Base-by-base conservation (phyloP, 1,140 invertebrate genomes). In the Ganaspis sp. region DNA sequence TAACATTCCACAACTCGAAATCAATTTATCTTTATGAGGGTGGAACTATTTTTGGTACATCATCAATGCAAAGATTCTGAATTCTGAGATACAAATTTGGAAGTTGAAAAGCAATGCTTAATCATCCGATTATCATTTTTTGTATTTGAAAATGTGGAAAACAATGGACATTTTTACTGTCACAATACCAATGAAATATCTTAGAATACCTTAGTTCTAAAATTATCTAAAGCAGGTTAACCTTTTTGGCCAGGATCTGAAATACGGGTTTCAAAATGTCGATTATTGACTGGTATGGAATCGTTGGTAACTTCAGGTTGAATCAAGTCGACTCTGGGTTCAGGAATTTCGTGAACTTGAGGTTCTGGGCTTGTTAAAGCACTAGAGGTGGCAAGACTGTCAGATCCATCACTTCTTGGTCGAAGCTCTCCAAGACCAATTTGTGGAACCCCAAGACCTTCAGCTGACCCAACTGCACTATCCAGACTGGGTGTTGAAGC, bases 401-500 rank as follows among this genome's bases (percentile, higher is more conserved):
- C 82, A 40, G 88, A 89, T 54, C 90, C 87, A 79, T 90, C 89
- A 79, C 89, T 90, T 12, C 87, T 80, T 4, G 89, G 89, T 70
- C 89, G 79, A 12, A 83, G 70, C 9, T 89, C 88, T 11, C 88
- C 85, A 64, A 80, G 74, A 5, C 71, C 80, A 21, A 81, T 73
- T 85, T 91, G 83, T 85, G 89, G 78, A 81, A 88, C 71, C 84
- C 84, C 87, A 19, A 93, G 82, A 15, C 92, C 92, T 80, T 94
- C 93, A 72, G 92, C 93, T 0, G 93, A 93, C 0, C 93, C 93
- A 3, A 93, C 92, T 0, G 93, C 93, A 8, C 93, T 93, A 82
- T 94, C 93, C 2, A 93, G 91, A 53, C 92, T 93, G 3, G 93
- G 92, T 17, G 92, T 92, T 15, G 93, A 93, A 72, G 86, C 79